Evolutionary conservation across 2,113 vertebrate species (phyloP), one percentile per base, ranked within the genome.

Genomic region (Malurus alboscapulatus): DNA sequence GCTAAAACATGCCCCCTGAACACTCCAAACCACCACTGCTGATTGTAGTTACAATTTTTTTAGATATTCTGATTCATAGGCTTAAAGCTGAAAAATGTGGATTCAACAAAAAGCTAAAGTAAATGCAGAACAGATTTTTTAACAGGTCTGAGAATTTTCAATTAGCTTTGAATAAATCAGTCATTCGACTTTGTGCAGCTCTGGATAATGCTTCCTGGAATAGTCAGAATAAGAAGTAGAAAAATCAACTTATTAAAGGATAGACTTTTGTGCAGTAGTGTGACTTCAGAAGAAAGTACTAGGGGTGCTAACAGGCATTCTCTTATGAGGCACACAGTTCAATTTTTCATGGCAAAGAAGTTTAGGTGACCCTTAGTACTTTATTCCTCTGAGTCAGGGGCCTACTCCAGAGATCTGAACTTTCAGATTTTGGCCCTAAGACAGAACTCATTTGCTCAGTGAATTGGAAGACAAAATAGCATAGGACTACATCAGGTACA

Each of bases 281-380:
- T 88, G 55, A 90, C 38, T 85, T 62, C 30, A 90, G 82, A 69
- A 85, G 20, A 82, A 91, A 89, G 77, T 76, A 94, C n/a, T 51
- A 91, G 71, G 71, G 78, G 81, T 89, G 62, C n/a, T 65, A 89
- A 80, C 14, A 69, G 59, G 21, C 62, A 67, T 67, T 76, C 89
- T 55, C n/a, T 80, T 67, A 44, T 6, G 67, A 80, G 55, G 77
- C 21, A 57, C 77, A 16, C 72, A 61, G 73, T 27, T 78, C 59
- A 92, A 88, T 93, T 81, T 95, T 95, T 86, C 83, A 87, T 71
- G 53, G n/a, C 65, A 63, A 63, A 63, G 73, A 72, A 86, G 59
- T 81, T 84, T 62, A 78, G 57, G 68, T 91, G 87, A 84, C 71
- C 51, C 51, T 80, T 12, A 13, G 30, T 69, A 55, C 44, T 85